phyloP scores from a whole-genome alignment of 2,888 invertebrate species.

The Rhopalosiphum nymphaeae region DNA sequence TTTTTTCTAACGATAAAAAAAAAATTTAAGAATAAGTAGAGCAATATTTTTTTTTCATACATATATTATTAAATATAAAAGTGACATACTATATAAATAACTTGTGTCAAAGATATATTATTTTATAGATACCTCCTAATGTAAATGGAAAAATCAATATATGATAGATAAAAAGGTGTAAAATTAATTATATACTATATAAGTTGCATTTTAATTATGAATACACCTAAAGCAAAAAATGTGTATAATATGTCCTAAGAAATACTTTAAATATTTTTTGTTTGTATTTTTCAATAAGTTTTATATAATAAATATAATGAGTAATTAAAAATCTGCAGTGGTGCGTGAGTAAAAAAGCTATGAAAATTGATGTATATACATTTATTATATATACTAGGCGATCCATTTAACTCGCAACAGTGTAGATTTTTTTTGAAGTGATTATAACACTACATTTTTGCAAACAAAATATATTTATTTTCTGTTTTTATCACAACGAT shows the following conservation, averaged over 20 bases:
- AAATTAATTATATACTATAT: background rate
- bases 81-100: background rate
- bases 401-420: background rate
- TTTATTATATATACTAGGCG: background rate
- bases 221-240: background rate
- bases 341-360: background rate
- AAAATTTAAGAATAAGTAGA: background rate
- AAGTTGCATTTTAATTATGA: background rate
- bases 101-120: background rate
- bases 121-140: background rate
- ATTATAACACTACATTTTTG: background rate
- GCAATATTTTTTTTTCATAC: background rate
- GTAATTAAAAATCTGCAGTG: conserved; percentile 7
- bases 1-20: background rate
- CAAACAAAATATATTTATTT: background rate
- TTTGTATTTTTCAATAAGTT: background rate
- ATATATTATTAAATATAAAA: background rate
- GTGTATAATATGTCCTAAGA: background rate
- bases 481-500: background rate
- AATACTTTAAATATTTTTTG: background rate
- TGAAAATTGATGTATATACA: background rate
- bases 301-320: background rate
- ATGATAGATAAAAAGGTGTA: background rate
- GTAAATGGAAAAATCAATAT: background rate
- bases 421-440: background rate